Base-by-base conservation (phyloP, 64 coral and sea anemone genomes). In the Montipora foliosa region DNA sequence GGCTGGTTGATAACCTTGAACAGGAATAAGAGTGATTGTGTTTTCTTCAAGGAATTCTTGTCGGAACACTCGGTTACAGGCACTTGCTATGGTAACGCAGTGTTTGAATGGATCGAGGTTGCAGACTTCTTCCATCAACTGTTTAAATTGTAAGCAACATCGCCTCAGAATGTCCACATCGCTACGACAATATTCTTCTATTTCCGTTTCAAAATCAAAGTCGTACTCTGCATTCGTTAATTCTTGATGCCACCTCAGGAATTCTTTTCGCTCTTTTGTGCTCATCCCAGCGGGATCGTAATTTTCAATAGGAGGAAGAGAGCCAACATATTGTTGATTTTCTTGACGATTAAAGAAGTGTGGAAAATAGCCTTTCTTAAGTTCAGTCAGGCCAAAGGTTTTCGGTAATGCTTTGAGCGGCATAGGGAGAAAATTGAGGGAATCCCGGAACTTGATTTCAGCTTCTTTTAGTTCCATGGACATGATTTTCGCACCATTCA, bases 91-190 rank as follows among this genome's bases (percentile, higher is more conserved):
- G 3, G 92, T 94, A 0, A 89, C 58, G 10, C 69, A 46, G 4
- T 81, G 8, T 3, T 64, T 44, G 12, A 94, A 94, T 4, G 92
- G 92, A 25, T 94, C 92, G 2, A 89, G 24, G 0, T 69, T 68
- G 4, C 61, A 74, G 3, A 44, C 74, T 15, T 89, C 48, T 15
- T 49, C 29, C 45, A 83, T 83, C 48, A 78, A 3, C 37, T 49
- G 55, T 83, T 74, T 80, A 19, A 91, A 91, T 44, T 91, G 7
- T 19, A 83, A 49, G 72, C 90, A 91, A 24, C 57, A 47, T 19
- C n/a, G 16, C 3, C 78, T 4, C 6, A 90, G 60, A 80, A 90
- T 93, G 51, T 87, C 82, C 6, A 87, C 91, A 51, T 87, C 91
- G 46, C 21, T 77, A 15, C 81, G 51, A 51, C 91, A 93, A 79